Evolutionary conservation across 2,113 vertebrate genomes (phyloP).

Genomic region (Carettochelys insculpta): DNA sequence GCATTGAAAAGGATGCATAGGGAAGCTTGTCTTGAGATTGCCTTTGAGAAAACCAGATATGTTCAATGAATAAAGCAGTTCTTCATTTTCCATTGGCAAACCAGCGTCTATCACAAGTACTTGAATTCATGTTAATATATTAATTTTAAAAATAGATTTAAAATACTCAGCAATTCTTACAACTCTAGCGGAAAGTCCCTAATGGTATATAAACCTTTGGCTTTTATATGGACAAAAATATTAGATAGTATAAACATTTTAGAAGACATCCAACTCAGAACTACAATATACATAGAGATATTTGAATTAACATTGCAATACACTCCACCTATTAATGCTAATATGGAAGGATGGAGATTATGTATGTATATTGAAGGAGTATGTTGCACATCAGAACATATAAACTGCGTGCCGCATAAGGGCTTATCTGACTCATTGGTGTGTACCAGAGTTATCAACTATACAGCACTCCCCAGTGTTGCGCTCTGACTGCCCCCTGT

Average conservation of each 20-base stretch:
- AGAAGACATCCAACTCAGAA: conserved; percentile 16
- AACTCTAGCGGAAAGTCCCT: neutral
- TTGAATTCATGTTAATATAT: neutral
- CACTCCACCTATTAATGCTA: conserved; percentile 46
- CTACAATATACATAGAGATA: neutral
- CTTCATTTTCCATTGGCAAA: neutral
- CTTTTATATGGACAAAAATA: neutral
- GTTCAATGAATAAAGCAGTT: neutral
- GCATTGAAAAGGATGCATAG: neutral
- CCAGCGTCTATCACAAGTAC: neutral
- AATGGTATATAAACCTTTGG: neutral
- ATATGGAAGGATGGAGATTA: conserved; percentile 23
- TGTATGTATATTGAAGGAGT: conserved; percentile 40
- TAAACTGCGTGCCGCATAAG: conserved; percentile 7
- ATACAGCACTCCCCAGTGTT: neutral
- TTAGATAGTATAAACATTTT: neutral
- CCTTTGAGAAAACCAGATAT: neutral
- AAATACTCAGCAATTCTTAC: neutral
- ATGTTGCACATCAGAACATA: conserved; percentile 46
- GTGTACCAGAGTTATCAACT: neutral
- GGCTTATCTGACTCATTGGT: neutral
- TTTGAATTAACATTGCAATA: conserved; percentile 34
- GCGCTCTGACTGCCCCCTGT: neutral
- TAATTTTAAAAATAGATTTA: too few species aligned
- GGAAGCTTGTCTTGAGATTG: neutral